These are phyloP conservation scores for Mareca penelope DNA, from an alignment of 2,797 vertebrate genomes.

Conservation along the genomic window DNA sequence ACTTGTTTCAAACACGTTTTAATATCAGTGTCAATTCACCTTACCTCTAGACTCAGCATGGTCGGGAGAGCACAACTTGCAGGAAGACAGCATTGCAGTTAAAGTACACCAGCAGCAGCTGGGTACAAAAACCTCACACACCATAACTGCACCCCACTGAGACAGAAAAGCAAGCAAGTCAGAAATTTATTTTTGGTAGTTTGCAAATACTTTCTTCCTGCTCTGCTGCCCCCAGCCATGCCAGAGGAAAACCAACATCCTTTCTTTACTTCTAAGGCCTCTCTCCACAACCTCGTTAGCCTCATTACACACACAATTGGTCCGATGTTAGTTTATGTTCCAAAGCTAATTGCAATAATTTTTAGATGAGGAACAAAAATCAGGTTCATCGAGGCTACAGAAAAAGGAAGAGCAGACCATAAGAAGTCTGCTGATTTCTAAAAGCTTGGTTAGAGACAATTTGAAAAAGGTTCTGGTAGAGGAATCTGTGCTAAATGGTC, in stretches of 20 bases:
- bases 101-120: neutral
- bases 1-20: neutral
- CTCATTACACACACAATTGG: neutral
- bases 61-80: neutral
- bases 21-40: neutral
- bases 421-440: neutral
- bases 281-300: neutral
- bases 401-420: neutral
- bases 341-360: neutral
- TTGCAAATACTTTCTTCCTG: neutral
- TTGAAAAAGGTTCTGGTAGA: neutral
- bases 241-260: neutral
- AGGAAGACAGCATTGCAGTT: neutral
- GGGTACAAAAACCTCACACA: too few relatives aligned
- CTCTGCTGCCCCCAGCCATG: neutral
- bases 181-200: neutral
- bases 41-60: neutral
- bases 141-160: neutral
- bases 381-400: neutral
- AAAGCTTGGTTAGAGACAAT: neutral
- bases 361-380: neutral
- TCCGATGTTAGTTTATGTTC: neutral
- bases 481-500: too few relatives aligned
- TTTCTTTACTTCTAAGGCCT: neutral
- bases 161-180: neutral